Conservation (phyloP, 2,888 invertebrate species). For the Aromia moschata region DNA sequence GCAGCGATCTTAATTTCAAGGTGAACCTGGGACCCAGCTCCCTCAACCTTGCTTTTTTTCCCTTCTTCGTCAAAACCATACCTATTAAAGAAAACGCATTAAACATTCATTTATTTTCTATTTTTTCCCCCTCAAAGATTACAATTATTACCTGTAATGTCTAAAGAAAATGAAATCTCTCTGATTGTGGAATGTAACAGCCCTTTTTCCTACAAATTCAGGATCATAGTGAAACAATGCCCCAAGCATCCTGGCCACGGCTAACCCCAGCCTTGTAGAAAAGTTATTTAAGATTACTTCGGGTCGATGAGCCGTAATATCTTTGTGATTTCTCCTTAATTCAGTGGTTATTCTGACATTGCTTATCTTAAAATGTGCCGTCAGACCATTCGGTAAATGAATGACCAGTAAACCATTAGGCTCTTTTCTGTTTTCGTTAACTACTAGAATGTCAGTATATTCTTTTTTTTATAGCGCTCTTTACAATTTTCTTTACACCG, state of each 20-base stretch:
- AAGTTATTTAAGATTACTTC: conserved; percentile 98
- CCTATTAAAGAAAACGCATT: conserved; percentile 61
- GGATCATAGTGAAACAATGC: conserved; percentile 96
- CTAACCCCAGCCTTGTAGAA: conserved; percentile 90
- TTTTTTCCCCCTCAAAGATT: no score
- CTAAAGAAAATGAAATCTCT: conserved; percentile 98
- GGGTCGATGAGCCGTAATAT: conserved; percentile 88
- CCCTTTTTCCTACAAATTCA: conserved; percentile 91
- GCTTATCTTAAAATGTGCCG: conserved; percentile 93
- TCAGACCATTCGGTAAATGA: conserved; percentile 96
- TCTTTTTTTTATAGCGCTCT: conserved; percentile 81
- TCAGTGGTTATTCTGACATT: conserved; percentile 92
- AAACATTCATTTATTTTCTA: not conserved
- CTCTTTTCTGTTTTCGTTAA: conserved; percentile 92
- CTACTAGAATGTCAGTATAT: conserved; percentile 88
- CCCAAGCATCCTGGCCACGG: conserved; percentile 91
- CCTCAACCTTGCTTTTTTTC: conserved; percentile 76
- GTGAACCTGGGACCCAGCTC: conserved; percentile 99
- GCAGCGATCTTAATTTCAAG: conserved; percentile 87
- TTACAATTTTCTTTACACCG: conserved; percentile 92
- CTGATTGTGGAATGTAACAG: conserved; percentile 98
- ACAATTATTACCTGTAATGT: conserved; percentile 79
- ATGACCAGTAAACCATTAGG: conserved; percentile 93
- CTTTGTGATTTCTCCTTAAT: conserved; percentile 79
- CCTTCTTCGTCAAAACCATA: conserved; percentile 89